These are phyloP conservation scores for Athene cunicularia DNA, from an alignment of 2,113 vertebrate genomes.

Conservation along the genomic window DNA sequence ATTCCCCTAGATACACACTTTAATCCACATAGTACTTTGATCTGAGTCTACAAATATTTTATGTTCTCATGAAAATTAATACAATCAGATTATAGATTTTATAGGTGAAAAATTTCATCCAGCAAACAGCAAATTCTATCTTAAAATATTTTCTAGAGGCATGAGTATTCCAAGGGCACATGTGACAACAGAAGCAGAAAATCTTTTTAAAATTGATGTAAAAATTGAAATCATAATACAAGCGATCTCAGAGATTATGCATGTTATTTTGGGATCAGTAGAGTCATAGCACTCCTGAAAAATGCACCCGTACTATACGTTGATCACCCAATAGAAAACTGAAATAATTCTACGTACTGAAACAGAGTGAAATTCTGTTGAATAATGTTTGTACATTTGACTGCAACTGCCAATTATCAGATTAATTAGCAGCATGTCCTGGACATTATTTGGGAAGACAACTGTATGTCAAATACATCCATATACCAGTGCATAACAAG, in stretches of 20 bases:
- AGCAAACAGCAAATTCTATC: background rate
- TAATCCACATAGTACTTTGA: background rate
- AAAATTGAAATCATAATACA: background rate
- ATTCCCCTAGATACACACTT: background rate
- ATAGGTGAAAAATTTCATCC: background rate
- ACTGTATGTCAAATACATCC: background rate
- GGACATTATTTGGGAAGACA: background rate
- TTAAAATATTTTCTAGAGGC: background rate
- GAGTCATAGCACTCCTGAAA: background rate
- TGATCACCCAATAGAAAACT: background rate
- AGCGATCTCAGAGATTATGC: background rate
- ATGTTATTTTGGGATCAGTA: background rate
- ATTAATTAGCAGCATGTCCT: background rate
- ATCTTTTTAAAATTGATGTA: background rate
- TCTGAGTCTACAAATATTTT: constrained; percentile 15
- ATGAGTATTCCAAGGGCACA: background rate
- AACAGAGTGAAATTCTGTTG: background rate
- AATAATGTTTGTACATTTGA: background rate
- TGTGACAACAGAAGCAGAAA: background rate
- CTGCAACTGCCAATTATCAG: background rate
- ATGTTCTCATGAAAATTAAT: constrained; percentile 24
- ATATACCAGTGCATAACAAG: background rate
- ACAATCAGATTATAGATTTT: constrained; percentile 8
- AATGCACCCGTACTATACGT: background rate
- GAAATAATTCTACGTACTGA: background rate